phyloP scores from a whole-genome alignment of 2,113 vertebrate genomes.

The Lepidothrix coronata region DNA sequence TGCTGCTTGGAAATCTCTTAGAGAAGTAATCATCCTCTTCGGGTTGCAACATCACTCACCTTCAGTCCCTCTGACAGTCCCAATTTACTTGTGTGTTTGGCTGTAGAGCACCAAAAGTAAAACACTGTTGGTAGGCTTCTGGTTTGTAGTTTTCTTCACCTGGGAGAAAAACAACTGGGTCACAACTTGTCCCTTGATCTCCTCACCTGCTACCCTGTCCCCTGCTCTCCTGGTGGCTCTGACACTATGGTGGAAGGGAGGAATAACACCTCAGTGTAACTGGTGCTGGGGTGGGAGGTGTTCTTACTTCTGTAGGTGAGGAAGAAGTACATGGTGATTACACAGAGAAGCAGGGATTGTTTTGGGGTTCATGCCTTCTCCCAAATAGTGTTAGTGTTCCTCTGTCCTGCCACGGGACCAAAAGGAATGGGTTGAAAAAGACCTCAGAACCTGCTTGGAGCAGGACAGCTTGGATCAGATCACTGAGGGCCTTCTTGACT shows the following conservation, averaged over 20 bases:
- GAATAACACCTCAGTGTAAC: neutral
- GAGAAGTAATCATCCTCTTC: neutral
- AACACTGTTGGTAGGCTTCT: neutral
- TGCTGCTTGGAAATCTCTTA: conserved; percentile 11
- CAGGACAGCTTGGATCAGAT: neutral
- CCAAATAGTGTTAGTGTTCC: neutral
- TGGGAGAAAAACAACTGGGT: neutral
- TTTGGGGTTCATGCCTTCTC: neutral
- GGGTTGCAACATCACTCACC: conserved; percentile 31
- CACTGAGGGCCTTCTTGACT: neutral
- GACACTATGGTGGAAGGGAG: neutral
- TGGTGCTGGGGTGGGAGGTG: neutral
- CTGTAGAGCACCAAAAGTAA: neutral
- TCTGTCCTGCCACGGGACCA: neutral
- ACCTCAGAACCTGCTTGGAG: neutral
- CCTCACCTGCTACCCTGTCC: neutral
- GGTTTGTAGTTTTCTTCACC: neutral
- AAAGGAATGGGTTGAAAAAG: neutral
- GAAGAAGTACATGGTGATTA: neutral
- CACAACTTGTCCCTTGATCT: neutral
- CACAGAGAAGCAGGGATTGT: neutral
- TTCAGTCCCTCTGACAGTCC: neutral
- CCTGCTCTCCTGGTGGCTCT: neutral
- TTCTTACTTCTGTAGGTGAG: neutral
- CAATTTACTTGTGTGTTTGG: conserved; percentile 18